Base-by-base conservation (phyloP, 2,797 vertebrate genomes). In the Petrocephalus sullivani region DNA sequence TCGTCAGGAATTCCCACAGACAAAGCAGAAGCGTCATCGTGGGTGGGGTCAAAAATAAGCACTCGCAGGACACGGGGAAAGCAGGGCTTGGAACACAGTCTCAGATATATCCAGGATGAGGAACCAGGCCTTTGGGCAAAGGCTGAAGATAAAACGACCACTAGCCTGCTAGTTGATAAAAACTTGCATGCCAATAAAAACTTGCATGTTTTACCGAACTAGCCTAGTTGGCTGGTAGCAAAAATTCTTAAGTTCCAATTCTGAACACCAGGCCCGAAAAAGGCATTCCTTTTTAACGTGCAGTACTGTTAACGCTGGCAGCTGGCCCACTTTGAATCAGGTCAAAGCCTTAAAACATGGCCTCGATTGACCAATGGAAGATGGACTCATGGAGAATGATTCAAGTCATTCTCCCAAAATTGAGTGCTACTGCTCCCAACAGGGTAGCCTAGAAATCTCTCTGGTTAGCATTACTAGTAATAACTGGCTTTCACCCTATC, bases 21-120 rank as follows among this genome's bases (percentile, higher is more conserved):
- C 91, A 91, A 90, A 91, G 90, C 87, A 54, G 89, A 91, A 93
- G 53, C 28, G 91, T 91, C 92, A 90, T 89, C 90, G 91, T 92
- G 89, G 88, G 90, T 92, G 93, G 92, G 92, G 33, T 56, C 33
- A 21, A 37, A 58, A 58, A 85, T 56, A 54, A 28, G 23, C 51
- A 56, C 23, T 54, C 5, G 57, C 53, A 58, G 54, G 19, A 23
- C 49, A 53, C 4, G 4, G 10, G 49, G 81, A 83, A 23, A 83
- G 6, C 6, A 21, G 82, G 53, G 53, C 3, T 56, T 10, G 93
- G 23, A 0, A 9, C 8, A 23, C 81, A 51, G 46, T 28, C 46
- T 83, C 21, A 23, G 49, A 54, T 71, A 71, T 71, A 71, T 71
- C 14, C 14, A 37, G 4, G 64, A 4, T 10, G 37, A 4, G 12